A percentile compares a stretch with the other conserved stretches of the same genome.
These are phyloP conservation scores for Anthophora plumipes DNA, from an alignment of 2,888 invertebrate species.

Conservation along the genomic window DNA sequence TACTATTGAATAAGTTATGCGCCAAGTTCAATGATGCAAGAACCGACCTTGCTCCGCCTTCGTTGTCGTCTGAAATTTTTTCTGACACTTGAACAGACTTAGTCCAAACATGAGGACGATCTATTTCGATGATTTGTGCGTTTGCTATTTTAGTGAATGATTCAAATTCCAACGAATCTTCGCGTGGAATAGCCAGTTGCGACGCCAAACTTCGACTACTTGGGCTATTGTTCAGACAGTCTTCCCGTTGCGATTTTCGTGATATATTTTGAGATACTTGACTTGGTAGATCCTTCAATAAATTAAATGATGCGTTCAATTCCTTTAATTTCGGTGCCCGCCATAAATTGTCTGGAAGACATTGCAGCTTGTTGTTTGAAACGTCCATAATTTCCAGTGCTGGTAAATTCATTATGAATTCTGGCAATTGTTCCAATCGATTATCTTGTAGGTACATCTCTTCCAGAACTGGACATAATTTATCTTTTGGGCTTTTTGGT, in stretches of 20 bases:
- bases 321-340: slow-evolving; percentile 93
- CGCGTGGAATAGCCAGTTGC: slow-evolving; percentile 77
- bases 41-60: slow-evolving; percentile 87
- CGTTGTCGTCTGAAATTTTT: slow-evolving; percentile 87
- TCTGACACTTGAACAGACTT: slow-evolving; percentile 89
- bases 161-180: slow-evolving; percentile 82
- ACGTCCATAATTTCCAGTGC: slow-evolving; percentile 93
- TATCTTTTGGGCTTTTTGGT: slow-evolving; percentile 83
- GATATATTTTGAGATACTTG: slow-evolving; percentile 79
- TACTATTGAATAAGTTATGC: slow-evolving; percentile 94
- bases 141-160: slow-evolving; percentile 83
- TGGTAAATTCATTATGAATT: slow-evolving; percentile 92
- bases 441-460: slow-evolving; percentile 97
- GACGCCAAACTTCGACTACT: slow-evolving; percentile 77
- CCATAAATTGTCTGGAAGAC: slow-evolving; percentile 94
- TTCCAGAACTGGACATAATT: slow-evolving; percentile 92
- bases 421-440: slow-evolving; percentile 92
- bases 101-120: slow-evolving; percentile 92
- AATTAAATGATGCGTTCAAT: slow-evolving; percentile 95
- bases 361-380: slow-evolving; percentile 96
- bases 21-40: slow-evolving; percentile 93
- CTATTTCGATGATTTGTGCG: slow-evolving; percentile 86
- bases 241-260: slow-evolving; percentile 76
- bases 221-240: slow-evolving; percentile 77
- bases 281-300: slow-evolving; percentile 90